Evolutionary conservation across 2,888 invertebrate genomes (phyloP).

Genomic region (Cheilosia urbana): DNA sequence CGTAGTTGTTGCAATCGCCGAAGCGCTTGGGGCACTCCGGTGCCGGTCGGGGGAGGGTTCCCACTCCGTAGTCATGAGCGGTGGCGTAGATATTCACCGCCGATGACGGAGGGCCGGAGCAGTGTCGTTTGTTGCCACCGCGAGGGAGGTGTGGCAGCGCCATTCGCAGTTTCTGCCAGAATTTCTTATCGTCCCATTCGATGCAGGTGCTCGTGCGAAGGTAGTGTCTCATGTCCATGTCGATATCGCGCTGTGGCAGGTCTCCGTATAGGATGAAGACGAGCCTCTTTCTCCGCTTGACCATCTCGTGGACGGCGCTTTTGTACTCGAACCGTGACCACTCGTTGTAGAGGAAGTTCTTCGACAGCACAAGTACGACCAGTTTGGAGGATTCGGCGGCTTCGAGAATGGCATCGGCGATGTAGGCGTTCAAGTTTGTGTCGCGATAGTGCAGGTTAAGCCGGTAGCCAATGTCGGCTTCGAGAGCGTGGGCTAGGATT

Average conservation of each 20-base stretch:
- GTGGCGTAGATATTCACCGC: constrained; percentile 90
- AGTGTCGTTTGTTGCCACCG: constrained; percentile 80
- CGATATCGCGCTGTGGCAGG: constrained; percentile 93
- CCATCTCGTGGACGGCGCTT: constrained; percentile 94
- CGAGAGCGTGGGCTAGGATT: constrained; percentile 93
- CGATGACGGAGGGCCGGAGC: constrained; percentile 82
- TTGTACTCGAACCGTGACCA: constrained; percentile 98
- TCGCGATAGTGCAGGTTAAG: constrained; percentile 96
- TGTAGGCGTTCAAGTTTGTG: constrained; percentile 93
- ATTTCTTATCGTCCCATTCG: constrained; percentile 96
- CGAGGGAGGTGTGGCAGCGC: constrained; percentile 89
- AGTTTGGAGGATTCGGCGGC: constrained; percentile 95
- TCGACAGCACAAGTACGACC: constrained; percentile 94
- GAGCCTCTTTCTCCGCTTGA: constrained; percentile 93
- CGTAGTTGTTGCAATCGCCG: constrained; percentile 83
- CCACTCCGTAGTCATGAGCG: constrained; percentile 81
- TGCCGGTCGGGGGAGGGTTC: constrained; percentile 60
- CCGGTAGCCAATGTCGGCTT: constrained; percentile 92
- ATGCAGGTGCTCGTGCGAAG: constrained; percentile 96
- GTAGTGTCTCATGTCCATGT: constrained; percentile 94
- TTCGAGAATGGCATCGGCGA: constrained; percentile 96
- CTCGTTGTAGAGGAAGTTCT: constrained; percentile 96
- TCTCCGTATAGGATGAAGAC: constrained; percentile 96
- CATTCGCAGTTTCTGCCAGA: constrained; percentile 97
- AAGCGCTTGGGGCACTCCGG: constrained; percentile 78